Evolutionary conservation across 1,140 invertebrate genomes (phyloP).

Genomic region (Ips nitidus): DNA sequence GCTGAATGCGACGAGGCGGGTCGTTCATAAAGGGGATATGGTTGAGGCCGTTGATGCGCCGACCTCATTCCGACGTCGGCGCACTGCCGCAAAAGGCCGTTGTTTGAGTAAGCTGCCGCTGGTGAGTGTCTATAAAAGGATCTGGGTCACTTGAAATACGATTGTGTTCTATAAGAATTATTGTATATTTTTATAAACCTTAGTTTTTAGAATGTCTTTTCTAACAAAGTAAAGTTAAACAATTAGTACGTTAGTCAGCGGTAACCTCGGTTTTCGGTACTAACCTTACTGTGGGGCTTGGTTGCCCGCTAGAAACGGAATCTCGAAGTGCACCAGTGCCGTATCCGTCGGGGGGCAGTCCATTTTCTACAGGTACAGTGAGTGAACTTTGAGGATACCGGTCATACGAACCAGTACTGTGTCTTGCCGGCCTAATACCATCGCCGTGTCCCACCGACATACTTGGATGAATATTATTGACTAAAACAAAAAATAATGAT

Average conservation of each 20-base stretch:
- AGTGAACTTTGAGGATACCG: slow-evolving; percentile 50
- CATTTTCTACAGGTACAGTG: slow-evolving; percentile 54
- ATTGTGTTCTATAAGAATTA: background rate
- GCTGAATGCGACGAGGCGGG: slow-evolving; percentile 36
- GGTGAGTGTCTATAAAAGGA: slow-evolving; percentile 46
- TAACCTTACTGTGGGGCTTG: slow-evolving; percentile 58
- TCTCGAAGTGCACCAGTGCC: slow-evolving; percentile 54
- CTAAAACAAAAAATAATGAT: slow-evolving; percentile 46
- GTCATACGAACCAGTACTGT: slow-evolving; percentile 53
- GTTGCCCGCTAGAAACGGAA: slow-evolving; percentile 46
- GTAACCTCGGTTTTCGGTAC: background rate
- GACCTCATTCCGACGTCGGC: slow-evolving; percentile 45
- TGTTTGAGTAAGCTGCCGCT: slow-evolving; percentile 46
- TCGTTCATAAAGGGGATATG: slow-evolving; percentile 38
- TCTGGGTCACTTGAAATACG: slow-evolving; percentile 4
- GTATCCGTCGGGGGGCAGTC: slow-evolving; percentile 55
- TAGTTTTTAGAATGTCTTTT: background rate
- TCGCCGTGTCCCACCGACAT: slow-evolving; percentile 52
- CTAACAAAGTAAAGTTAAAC: background rate
- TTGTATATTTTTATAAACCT: background rate
- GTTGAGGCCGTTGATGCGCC: slow-evolving; percentile 44
- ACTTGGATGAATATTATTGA: slow-evolving; percentile 58
- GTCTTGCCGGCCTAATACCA: slow-evolving; percentile 52
- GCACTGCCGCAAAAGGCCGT: slow-evolving; percentile 45
- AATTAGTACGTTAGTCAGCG: background rate